Conservation (phyloP, 1,140 invertebrate species). For the Pogonomyrmex barbatus region DNA sequence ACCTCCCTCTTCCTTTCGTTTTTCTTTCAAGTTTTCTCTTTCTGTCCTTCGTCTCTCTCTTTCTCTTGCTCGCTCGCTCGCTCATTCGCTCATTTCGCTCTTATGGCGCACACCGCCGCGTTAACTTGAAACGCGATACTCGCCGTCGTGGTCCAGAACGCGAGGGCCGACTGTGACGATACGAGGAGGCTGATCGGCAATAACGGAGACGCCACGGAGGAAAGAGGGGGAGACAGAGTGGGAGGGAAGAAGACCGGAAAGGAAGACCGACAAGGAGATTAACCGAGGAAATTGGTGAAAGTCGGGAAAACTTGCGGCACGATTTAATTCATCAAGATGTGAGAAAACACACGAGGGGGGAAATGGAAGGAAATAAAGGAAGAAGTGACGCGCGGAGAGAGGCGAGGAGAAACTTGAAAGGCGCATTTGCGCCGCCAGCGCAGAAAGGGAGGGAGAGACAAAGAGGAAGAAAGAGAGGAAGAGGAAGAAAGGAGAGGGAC, state of each 20-base stretch:
- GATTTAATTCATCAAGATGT: conserved; percentile 34
- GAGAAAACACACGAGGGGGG: conserved; percentile 7
- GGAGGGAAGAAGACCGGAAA: conserved; percentile 29
- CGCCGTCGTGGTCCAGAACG: conserved; percentile 60
- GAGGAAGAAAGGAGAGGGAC: not conserved
- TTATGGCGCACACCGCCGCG: conserved; percentile 67
- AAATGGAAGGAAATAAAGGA: not conserved
- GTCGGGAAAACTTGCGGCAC: conserved; percentile 56
- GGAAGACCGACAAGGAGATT: conserved; percentile 31
- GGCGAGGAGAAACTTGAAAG: conserved; percentile 31
- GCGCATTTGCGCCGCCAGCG: not conserved
- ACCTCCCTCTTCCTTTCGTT: conserved; percentile 20
- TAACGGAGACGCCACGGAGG: not conserved
- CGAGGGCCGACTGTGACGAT: conserved; percentile 66
- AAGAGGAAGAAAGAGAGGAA: not conserved
- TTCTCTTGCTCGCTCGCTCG: conserved; percentile 57
- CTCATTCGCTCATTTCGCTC: conserved; percentile 64
- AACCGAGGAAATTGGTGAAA: conserved; percentile 40
- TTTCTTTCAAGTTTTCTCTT: not conserved
- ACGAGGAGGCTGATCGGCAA: conserved; percentile 64
- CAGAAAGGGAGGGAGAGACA: conserved; percentile 6
- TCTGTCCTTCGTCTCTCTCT: not conserved
- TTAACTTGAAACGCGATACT: conserved; percentile 83
- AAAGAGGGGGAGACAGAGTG: not conserved
- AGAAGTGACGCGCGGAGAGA: conserved; percentile 46